Percentiles rank a stretch among this genome's conserved stretches.
Evolutionary conservation across 2,888 invertebrate genomes (phyloP).

Genomic region (Pemphredon lugubris): DNA sequence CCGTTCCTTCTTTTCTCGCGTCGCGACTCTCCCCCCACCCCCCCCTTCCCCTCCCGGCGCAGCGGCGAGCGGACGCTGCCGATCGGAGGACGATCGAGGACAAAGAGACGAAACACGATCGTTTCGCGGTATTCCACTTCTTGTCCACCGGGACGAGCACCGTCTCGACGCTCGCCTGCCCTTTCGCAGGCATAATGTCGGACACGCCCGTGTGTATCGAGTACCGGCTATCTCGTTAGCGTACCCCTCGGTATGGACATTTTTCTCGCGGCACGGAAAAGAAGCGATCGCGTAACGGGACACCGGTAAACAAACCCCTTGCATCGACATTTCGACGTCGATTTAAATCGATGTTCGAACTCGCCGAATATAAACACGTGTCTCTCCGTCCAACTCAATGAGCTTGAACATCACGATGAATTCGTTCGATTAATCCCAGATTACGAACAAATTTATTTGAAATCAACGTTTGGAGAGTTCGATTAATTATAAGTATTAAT

Average conservation of each 20-base stretch:
- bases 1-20: conserved; percentile 41
- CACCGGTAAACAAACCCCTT: neutral
- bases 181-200: conserved; percentile 37
- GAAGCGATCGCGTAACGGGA: neutral
- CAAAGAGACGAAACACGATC: conserved; percentile 73
- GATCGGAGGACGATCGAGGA: conserved; percentile 55
- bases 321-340: neutral
- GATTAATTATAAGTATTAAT: no score
- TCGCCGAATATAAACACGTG: no score
- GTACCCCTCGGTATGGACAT: conserved; percentile 9
- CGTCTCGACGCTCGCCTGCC: conserved; percentile 42
- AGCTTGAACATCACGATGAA: no score
- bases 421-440: no score
- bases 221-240: conserved; percentile 41
- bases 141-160: conserved; percentile 55
- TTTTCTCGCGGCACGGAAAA: conserved; percentile 11
- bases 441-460: no score
- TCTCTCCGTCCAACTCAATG: no score
- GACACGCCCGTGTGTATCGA: conserved; percentile 40
- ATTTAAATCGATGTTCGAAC: no score
- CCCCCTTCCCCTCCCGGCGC: no score
- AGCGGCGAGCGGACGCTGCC: conserved; percentile 26
- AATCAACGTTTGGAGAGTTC: no score
- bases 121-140: conserved; percentile 76
- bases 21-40: conserved; percentile 16